These are phyloP conservation scores for Pseudochirops corinnae DNA, from an alignment of 2,797 vertebrate genomes.

Conservation along the genomic window DNA sequence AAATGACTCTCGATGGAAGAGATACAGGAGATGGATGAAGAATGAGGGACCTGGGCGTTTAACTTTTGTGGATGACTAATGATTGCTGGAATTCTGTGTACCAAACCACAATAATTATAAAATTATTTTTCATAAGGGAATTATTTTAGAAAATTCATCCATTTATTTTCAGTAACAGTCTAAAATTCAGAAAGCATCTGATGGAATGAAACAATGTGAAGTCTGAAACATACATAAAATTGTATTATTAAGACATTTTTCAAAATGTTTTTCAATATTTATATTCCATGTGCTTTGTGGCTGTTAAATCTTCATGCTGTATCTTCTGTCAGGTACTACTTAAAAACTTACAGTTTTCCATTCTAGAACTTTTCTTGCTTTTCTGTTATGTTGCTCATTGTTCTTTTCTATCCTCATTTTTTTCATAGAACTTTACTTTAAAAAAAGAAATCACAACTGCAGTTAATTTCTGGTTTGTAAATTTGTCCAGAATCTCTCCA, in stretches of 20 bases:
- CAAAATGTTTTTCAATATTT: slow-evolving; percentile 74
- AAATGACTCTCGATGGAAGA: slow-evolving; percentile 94
- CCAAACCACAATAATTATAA: slow-evolving; percentile 59
- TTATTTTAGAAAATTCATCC: slow-evolving; percentile 80
- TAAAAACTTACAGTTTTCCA: slow-evolving; percentile 65
- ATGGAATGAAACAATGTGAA: slow-evolving; percentile 81
- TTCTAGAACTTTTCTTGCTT: slow-evolving; percentile 46
- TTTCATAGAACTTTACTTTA: slow-evolving; percentile 53
- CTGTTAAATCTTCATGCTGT: background rate
- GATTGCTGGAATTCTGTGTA: slow-evolving; percentile 5
- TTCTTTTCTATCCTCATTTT: slow-evolving; percentile 64
- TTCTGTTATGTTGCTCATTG: slow-evolving; percentile 44
- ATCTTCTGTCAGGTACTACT: slow-evolving; percentile 49
- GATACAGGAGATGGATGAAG: slow-evolving; percentile 97
- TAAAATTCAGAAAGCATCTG: slow-evolving; percentile 82
- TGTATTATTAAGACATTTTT: slow-evolving; percentile 76
- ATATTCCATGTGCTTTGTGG: slow-evolving; percentile 77
- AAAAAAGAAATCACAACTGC: slow-evolving; percentile 17
- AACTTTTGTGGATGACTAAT: slow-evolving; percentile 95
- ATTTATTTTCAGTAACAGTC: slow-evolving; percentile 75
- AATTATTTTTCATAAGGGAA: slow-evolving; percentile 72
- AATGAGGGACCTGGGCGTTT: slow-evolving; percentile 96
- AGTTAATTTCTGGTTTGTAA: slow-evolving; percentile 40
- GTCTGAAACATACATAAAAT: slow-evolving; percentile 83
- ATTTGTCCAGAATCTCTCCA: slow-evolving; percentile 65